Percentiles rank a stretch among this genome's conserved stretches.
These are phyloP conservation scores for Oriolus oriolus DNA, from an alignment of 2,113 vertebrate genomes.

Conservation along the genomic window DNA sequence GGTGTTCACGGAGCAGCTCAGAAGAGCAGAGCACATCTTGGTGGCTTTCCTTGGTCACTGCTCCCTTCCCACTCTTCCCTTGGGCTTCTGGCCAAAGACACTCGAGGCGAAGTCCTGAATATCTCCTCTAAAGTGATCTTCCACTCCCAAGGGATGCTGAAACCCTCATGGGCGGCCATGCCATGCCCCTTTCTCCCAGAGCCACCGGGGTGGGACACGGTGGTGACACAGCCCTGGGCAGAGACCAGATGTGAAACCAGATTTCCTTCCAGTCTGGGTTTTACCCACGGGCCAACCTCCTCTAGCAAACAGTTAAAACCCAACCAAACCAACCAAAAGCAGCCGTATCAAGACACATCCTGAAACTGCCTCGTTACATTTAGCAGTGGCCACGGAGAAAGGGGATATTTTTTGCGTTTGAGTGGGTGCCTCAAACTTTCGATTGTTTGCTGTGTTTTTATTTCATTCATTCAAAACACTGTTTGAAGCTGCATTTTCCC, in stretches of 20 bases:
- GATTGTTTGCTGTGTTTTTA: not conserved
- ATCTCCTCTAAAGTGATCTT: not conserved
- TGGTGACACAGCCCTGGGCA: not conserved
- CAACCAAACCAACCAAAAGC: not conserved
- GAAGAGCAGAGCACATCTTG: not conserved
- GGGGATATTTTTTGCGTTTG: not conserved
- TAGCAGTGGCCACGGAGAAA: not conserved
- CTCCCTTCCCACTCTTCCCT: not conserved
- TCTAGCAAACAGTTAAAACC: not conserved
- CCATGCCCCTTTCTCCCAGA: not conserved
- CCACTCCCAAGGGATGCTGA: not conserved
- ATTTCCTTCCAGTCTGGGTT: not conserved
- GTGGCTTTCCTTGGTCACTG: fast-evolving
- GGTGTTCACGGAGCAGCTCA: not conserved
- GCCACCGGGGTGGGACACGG: not conserved
- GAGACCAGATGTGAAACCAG: not conserved
- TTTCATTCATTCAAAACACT: not conserved
- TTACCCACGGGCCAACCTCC: not conserved
- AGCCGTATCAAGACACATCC: not conserved
- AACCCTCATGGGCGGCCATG: fast-evolving
- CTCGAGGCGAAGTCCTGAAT: not conserved
- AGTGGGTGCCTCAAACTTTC: not conserved
- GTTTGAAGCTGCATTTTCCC: not conserved
- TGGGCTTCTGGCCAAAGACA: not conserved
- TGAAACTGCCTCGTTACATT: not conserved